Conservation (phyloP, 2,888 invertebrate genomes). For the Gisinianus flammeolus region DNA sequence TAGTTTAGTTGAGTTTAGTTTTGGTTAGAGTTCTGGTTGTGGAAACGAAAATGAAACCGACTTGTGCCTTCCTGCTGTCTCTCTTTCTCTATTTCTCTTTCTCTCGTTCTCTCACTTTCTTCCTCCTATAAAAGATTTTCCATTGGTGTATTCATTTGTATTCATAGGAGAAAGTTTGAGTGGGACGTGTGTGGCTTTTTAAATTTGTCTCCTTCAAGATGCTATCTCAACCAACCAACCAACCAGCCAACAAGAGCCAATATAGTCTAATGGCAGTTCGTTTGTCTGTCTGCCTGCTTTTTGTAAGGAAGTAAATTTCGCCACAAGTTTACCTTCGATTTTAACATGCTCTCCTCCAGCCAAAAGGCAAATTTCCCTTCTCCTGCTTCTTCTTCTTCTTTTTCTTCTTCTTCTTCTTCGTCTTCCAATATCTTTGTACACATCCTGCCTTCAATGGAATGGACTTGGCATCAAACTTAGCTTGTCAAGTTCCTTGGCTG, state of each 20-base stretch:
- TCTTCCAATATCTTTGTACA: not conserved
- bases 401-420: not conserved
- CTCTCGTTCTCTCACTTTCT: not conserved
- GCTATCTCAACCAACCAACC: not conserved
- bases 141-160: slow-evolving; percentile 9
- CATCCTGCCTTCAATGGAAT: too few relatives aligned
- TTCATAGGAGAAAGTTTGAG: slow-evolving; percentile 6
- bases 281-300: not conserved
- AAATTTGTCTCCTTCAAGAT: slow-evolving; percentile 19
- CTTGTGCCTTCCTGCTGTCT: not conserved
- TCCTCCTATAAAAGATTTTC: not conserved
- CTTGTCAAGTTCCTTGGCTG: too few relatives aligned
- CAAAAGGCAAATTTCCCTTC: slow-evolving; percentile 8
- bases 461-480: too few relatives aligned
- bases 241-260: not conserved
- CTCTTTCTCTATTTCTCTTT: not conserved
- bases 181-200: slow-evolving; percentile 4
- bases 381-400: not conserved
- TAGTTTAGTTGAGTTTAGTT: too few relatives aligned
- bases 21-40: too few relatives aligned
- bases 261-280: slow-evolving; percentile 1
- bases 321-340: slow-evolving; percentile 17
- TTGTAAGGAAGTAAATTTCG: not conserved
- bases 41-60: not conserved
- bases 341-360: not conserved